Evolutionary conservation across 2,888 invertebrate species (phyloP).

Genomic region (Papilio elwesi): DNA sequence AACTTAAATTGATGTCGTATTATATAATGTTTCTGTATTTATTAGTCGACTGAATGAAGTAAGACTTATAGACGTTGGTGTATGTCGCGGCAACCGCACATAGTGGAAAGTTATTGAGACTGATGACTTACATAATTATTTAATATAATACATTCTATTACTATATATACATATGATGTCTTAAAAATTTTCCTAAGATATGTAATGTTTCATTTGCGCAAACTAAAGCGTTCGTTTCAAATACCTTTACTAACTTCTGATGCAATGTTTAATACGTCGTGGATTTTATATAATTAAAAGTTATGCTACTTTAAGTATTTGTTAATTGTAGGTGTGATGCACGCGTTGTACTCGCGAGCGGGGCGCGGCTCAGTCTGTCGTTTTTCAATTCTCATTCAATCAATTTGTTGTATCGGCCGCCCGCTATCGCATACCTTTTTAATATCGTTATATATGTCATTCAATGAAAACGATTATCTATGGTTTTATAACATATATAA

Average conservation of each 20-base stretch:
- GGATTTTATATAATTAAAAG: too few relatives aligned
- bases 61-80: neutral
- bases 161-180: neutral
- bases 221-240: neutral
- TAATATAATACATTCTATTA: neutral
- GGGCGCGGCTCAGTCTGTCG: neutral
- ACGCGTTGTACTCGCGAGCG: neutral
- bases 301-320: too few relatives aligned
- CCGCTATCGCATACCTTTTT: neutral
- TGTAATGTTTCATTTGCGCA: neutral
- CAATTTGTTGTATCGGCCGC: neutral
- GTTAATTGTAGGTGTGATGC: neutral
- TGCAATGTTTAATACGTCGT: too few relatives aligned
- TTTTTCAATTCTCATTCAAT: conserved; percentile 8
- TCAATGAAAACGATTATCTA: neutral
- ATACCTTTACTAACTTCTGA: too few relatives aligned
- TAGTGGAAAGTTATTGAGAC: neutral
- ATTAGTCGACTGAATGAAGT: conserved; percentile 15
- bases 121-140: neutral
- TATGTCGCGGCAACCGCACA: neutral
- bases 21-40: neutral
- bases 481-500: neutral
- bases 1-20: neutral
- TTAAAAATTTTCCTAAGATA: neutral
- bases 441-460: neutral